These are phyloP conservation scores for Sphinx pinastri DNA, from an alignment of 2,888 invertebrate genomes.

Conservation along the genomic window DNA sequence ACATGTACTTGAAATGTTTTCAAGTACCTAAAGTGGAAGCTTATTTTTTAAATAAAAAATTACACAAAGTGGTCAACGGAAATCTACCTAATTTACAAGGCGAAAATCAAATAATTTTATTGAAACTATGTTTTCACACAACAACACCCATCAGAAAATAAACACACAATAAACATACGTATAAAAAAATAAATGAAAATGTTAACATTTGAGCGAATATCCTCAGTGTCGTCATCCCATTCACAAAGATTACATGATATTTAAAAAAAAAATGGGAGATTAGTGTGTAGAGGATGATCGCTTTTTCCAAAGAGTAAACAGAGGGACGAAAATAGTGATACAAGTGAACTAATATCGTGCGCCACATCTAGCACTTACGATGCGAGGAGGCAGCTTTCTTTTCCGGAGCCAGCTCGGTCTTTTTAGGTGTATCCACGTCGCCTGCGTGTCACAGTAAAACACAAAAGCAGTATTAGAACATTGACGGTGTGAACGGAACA, in stretches of 20 bases:
- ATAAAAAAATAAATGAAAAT: background rate
- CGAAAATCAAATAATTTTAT: conserved; percentile 6
- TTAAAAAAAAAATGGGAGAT: background rate
- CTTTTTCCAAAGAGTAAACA: conserved; percentile 37
- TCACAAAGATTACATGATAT: background rate
- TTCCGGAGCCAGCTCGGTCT: conserved; percentile 78
- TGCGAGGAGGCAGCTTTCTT: conserved; percentile 78
- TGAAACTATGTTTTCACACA: background rate
- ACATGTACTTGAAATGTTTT: no score
- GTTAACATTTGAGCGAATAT: conserved; percentile 12
- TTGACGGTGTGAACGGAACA: conserved; percentile 58
- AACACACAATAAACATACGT: background rate
- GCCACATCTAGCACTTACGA: conserved; percentile 82
- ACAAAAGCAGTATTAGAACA: conserved; percentile 83
- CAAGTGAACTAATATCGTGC: conserved; percentile 54
- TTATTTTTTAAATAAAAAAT: background rate
- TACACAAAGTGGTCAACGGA: background rate
- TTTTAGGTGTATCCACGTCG: conserved; percentile 83
- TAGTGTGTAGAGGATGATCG: conserved; percentile 47
- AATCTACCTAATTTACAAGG: background rate
- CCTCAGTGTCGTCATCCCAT: conserved; percentile 4
- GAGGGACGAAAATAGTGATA: conserved; percentile 43
- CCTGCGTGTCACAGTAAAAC: conserved; percentile 78
- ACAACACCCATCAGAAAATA: conserved; percentile 19
- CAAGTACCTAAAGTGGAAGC: background rate